Evolutionary conservation across 2,113 vertebrate species (phyloP).

Genomic region (Carassius auratus): DNA sequence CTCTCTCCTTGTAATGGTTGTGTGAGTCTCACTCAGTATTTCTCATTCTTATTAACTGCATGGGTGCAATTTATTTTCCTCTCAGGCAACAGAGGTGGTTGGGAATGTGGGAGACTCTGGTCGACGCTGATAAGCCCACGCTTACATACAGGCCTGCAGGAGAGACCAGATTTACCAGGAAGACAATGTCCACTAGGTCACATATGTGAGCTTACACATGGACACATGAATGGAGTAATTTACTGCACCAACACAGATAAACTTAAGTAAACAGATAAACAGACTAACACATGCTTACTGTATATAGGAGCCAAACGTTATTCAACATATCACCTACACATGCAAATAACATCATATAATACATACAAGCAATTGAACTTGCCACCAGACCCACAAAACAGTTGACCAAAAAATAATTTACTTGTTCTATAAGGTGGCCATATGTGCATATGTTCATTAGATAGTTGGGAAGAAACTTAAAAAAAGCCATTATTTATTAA

Average conservation of each 20-base stretch:
- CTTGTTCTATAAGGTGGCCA: too few species aligned
- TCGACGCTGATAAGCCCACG: slow-evolving; percentile 87
- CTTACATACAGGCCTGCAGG: slow-evolving; percentile 80
- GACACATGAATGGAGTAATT: slow-evolving; percentile 37
- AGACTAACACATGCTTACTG: neutral
- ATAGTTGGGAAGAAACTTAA: too few species aligned
- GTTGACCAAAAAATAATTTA: too few species aligned
- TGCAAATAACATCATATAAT: neutral
- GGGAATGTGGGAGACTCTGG: slow-evolving; percentile 86
- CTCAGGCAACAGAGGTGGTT: slow-evolving; percentile 85
- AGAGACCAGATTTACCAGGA: slow-evolving; percentile 88
- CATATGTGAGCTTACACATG: slow-evolving; percentile 57
- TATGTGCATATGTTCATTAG: too few species aligned
- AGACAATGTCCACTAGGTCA: slow-evolving; percentile 90
- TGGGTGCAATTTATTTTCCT: slow-evolving; percentile 96
- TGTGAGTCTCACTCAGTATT: slow-evolving; percentile 86
- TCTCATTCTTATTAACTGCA: slow-evolving; percentile 95
- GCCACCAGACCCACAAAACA: too few species aligned
- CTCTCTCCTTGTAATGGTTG: slow-evolving; percentile 75
- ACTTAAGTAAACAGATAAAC: slow-evolving; percentile 44
- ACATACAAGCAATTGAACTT: neutral
- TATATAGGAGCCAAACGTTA: neutral
- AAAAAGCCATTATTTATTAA: too few species aligned
- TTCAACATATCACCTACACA: neutral
- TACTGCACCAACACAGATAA: slow-evolving; percentile 39